Evolutionary conservation across 1,140 invertebrate genomes (phyloP), one percentile per base, ranked within the genome.

Genomic region (Drosophila lini): DNA sequence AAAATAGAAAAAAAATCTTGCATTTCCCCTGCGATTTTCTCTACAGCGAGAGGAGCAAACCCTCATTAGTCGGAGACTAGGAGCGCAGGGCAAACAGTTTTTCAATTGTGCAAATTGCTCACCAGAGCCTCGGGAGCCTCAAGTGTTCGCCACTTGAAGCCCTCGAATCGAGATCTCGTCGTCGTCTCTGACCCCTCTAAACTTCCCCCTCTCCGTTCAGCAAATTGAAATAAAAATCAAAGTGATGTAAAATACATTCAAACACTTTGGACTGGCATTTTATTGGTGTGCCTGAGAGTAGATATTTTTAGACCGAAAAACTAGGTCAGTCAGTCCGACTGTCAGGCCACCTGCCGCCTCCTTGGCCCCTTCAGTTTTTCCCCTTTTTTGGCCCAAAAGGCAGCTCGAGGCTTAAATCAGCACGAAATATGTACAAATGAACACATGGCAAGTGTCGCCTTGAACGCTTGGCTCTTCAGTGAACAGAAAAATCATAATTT

Each of bases 361-460:
- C 36, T 34, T n/a, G 38, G 32, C 5, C 16, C 31, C 44, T 34
- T 40, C 13, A 50, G 34, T 13, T 41, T 28, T 40, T 16, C 53
- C 31, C 13, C 4, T 32, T 16, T 48, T 64, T 38, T 40, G 25
- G 9, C 36, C 55, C 3, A 55, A 28, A 28, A 38, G 19, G 41
- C 63, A 34, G 50, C 32, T 55, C 13, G 32, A n/a, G 42, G 42
- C 58, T 40, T 41, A 69, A 65, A 80, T 80, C 78, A 64, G 64
- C 60, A 58, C 52, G 32, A 32, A 67, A 77, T 70, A 71, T 74
- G 62, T 78, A 28, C 78, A 70, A 78, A 28, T 28, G 25, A 28
- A 77, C 80, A 76, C 64, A 77, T 58, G 65, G 81, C 53, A 73
- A 80, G 77, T 84, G 81, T 83, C 67, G 79, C 63, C 80, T 75